A percentile compares a stretch with the other conserved stretches of the same genome.
Evolutionary conservation across 2,113 vertebrate species (phyloP).

Genomic region (Proterorhinus semilunaris): DNA sequence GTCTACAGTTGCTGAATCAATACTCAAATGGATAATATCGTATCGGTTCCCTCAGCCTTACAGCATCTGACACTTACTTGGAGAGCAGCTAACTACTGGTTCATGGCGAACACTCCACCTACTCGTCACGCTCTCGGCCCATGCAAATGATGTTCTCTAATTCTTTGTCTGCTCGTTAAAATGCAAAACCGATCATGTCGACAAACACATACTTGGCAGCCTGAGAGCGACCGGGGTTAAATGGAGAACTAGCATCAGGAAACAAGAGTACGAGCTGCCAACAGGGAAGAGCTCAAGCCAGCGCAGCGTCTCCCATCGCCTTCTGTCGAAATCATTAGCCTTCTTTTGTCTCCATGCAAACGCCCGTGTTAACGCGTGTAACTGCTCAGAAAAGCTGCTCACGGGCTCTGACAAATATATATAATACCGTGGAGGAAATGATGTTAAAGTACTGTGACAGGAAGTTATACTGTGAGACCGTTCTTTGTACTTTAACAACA

Average conservation of each 20-base stretch:
- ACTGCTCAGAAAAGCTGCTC: not conserved
- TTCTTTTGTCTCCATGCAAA: conserved; percentile 11
- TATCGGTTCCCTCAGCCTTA: too few species aligned
- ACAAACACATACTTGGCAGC: conserved; percentile 12
- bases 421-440: too few species aligned
- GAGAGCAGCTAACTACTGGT: too few species aligned
- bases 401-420: not conserved
- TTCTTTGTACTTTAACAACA: too few species aligned
- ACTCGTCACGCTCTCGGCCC: too few species aligned
- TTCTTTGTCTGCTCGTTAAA: not conserved
- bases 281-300: conserved; percentile 8
- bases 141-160: not conserved
- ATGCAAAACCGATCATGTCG: not conserved
- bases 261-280: conserved; percentile 17
- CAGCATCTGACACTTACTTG: too few species aligned
- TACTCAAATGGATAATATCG: too few species aligned
- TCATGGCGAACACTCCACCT: too few species aligned
- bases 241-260: conserved; percentile 9
- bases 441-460: too few species aligned
- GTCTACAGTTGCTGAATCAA: too few species aligned
- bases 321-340: conserved; percentile 26
- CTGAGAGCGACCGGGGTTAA: conserved; percentile 16
- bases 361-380: not conserved
- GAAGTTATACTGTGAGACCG: too few species aligned
- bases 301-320: not conserved